phyloP scores from a whole-genome alignment of 2,113 vertebrate species.

The Cyanoliseus patagonus region DNA sequence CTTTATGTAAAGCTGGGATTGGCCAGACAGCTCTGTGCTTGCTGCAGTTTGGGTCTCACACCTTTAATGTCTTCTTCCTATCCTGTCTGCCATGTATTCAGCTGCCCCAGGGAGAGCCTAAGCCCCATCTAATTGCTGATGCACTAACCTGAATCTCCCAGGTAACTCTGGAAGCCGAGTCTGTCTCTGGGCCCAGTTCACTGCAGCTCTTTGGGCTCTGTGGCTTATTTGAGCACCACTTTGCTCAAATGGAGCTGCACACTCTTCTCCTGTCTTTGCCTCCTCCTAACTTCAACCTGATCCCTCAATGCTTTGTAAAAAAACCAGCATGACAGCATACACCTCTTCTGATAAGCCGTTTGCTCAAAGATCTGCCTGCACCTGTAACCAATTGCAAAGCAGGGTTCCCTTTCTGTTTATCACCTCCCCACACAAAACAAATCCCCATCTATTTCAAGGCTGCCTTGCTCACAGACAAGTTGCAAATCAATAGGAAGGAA shows the following conservation, averaged over 20 bases:
- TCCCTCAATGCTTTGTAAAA: not conserved
- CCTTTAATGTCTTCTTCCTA: accelerated
- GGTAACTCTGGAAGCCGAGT: not conserved
- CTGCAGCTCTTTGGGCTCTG: not conserved
- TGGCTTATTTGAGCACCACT: too few relatives aligned
- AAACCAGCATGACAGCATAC: not conserved
- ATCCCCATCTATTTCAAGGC: not conserved
- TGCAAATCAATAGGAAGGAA: not conserved
- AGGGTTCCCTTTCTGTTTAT: not conserved
- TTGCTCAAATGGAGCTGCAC: not conserved
- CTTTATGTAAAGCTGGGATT: not conserved
- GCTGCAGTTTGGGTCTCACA: not conserved
- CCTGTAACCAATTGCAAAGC: not conserved
- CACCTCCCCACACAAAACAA: not conserved
- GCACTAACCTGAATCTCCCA: not conserved
- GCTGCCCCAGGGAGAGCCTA: not conserved
- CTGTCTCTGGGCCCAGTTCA: not conserved
- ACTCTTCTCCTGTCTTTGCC: not conserved
- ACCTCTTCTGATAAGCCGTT: not conserved
- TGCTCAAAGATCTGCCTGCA: not conserved
- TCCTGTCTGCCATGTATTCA: not conserved
- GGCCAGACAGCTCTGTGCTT: not conserved
- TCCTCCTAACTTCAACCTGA: not conserved
- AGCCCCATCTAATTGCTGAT: not conserved
- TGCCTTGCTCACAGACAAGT: not conserved